Percentiles rank a stretch among this genome's conserved stretches.
phyloP scores from a whole-genome alignment of 2,797 vertebrate genomes.

The Geotrypetes seraphini region DNA sequence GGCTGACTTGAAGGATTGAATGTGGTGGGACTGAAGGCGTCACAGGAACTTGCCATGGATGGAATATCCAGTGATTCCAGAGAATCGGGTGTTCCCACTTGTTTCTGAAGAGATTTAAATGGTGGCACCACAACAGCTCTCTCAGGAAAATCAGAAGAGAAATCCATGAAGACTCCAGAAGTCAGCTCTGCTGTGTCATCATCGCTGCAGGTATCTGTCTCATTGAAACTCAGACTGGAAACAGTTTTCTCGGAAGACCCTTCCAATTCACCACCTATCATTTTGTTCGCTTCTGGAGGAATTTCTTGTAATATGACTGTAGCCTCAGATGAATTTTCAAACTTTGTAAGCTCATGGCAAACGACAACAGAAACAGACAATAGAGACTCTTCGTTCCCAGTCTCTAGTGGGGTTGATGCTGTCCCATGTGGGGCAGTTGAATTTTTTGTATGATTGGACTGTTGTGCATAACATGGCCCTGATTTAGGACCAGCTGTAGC shows the following conservation, averaged over 20 bases:
- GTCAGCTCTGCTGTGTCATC: slow-evolving; percentile 67
- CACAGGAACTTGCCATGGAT: slow-evolving; percentile 63
- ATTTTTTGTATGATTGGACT: not conserved
- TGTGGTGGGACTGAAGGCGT: slow-evolving; percentile 59
- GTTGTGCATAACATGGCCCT: too few relatives aligned
- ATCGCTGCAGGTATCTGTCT: slow-evolving; percentile 61
- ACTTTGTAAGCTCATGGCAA: too few relatives aligned
- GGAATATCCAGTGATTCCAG: slow-evolving; percentile 79
- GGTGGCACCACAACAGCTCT: slow-evolving; percentile 43
- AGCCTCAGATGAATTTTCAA: fast-evolving
- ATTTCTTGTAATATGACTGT: not conserved
- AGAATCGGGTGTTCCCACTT: slow-evolving; percentile 74
- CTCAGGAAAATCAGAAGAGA: slow-evolving; percentile 60
- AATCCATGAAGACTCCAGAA: slow-evolving; percentile 65
- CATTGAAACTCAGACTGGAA: slow-evolving; percentile 54
- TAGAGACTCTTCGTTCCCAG: not conserved
- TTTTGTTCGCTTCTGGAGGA: slow-evolving; percentile 22
- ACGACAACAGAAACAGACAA: too few relatives aligned
- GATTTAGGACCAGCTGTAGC: too few relatives aligned
- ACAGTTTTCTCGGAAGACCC: slow-evolving; percentile 27
- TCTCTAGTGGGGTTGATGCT: not conserved
- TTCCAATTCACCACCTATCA: slow-evolving; percentile 26
- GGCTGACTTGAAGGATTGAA: slow-evolving; percentile 63
- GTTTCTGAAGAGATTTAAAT: slow-evolving; percentile 73
- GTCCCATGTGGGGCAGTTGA: not conserved